phyloP scores from a whole-genome alignment of 2,797 vertebrate species.

The Phrynocephalus vlangalii region DNA sequence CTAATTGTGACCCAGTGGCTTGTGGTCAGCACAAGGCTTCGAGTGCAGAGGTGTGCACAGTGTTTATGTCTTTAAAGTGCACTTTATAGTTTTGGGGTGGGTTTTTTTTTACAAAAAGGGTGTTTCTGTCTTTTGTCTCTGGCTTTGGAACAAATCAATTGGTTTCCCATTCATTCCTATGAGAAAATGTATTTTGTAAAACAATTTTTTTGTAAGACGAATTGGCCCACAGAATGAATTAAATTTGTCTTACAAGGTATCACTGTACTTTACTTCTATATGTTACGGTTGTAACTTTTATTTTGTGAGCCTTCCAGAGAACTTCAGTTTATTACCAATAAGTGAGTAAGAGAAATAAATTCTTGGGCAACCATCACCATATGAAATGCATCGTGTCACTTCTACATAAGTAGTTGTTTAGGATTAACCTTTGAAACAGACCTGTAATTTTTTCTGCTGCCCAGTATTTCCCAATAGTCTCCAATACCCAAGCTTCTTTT shows the following conservation, averaged over 20 bases:
- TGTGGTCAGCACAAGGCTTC: no score
- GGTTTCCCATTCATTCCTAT: neutral
- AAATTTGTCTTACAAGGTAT: no score
- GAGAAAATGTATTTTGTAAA: no score
- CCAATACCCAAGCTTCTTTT: slow-evolving; percentile 82
- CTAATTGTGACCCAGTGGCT: no score
- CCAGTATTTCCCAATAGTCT: slow-evolving; percentile 84
- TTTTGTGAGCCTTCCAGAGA: neutral
- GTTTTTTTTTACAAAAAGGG: no score
- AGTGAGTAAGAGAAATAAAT: neutral
- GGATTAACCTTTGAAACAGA: slow-evolving; percentile 53
- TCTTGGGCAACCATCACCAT: neutral
- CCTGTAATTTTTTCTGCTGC: slow-evolving; percentile 83
- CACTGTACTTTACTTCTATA: neutral
- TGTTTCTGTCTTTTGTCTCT: no score
- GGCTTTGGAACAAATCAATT: no score
- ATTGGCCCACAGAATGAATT: no score
- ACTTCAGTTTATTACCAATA: neutral
- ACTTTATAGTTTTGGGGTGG: no score
- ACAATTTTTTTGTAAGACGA: no score
- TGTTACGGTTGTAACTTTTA: neutral
- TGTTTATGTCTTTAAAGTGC: no score
- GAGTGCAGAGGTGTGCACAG: no score
- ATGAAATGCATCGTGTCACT: neutral
- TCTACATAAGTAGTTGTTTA: neutral